Conservation (phyloP, 2,797 vertebrate genomes). For the Hyperoplus immaculatus region DNA sequence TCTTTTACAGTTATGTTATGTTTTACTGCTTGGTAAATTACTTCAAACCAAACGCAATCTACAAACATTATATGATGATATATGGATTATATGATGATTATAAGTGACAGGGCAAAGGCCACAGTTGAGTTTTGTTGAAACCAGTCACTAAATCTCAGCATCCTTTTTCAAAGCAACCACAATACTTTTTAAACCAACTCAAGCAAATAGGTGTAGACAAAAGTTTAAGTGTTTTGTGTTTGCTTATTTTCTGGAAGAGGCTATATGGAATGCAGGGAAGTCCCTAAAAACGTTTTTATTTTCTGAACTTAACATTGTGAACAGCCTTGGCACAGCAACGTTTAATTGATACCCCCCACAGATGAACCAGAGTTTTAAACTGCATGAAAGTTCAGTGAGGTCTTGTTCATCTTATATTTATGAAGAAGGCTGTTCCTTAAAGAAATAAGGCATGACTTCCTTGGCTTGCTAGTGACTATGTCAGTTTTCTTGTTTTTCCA, state of each 20-base stretch:
- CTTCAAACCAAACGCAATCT: constrained; percentile 54
- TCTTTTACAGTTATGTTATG: constrained; percentile 74
- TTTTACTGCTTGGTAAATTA: constrained; percentile 72
- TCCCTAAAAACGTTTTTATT: neutral
- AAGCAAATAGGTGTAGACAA: neutral
- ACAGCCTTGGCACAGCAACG: neutral
- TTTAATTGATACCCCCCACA: constrained; percentile 24
- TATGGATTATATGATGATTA: constrained; percentile 13
- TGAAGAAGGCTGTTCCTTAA: constrained; percentile 52
- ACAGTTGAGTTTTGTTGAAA: constrained; percentile 23
- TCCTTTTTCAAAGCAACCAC: neutral
- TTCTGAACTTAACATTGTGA: constrained; percentile 27
- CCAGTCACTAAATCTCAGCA: constrained; percentile 1
- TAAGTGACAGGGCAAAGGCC: constrained; percentile 54
- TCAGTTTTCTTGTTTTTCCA: constrained; percentile 55
- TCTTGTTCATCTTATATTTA: constrained; percentile 69
- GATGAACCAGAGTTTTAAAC: constrained; percentile 34
- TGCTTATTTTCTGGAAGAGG: neutral
- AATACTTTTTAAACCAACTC: neutral
- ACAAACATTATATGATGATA: constrained; percentile 25
- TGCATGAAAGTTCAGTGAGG: constrained; percentile 48
- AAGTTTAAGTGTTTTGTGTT: constrained; percentile 3
- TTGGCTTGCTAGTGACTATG: constrained; percentile 41
- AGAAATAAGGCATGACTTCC: constrained; percentile 55
- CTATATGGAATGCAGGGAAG: constrained; percentile 12